A percentile compares a stretch with the other conserved stretches of the same genome.
phyloP scores from a whole-genome alignment of 2,113 vertebrate genomes.

The Cairina moschata region DNA sequence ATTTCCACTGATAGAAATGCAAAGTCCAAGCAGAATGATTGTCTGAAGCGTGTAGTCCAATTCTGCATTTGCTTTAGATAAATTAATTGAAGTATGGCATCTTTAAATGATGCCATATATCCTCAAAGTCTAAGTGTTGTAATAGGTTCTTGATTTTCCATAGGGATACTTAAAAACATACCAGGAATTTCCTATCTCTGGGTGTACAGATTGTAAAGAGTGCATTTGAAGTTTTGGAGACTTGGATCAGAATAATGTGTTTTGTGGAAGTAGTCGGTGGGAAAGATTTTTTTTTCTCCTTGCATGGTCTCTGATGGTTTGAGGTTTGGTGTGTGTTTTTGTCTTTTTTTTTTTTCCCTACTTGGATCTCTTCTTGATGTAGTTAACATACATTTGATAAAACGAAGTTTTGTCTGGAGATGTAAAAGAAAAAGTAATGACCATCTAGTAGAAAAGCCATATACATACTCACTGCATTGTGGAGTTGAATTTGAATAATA shows the following conservation, averaged over 20 bases:
- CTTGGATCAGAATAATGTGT: not conserved
- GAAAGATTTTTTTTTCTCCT: slow-evolving; percentile 18
- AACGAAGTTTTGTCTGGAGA: not conserved
- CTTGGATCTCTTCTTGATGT: not conserved
- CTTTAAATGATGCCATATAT: not conserved
- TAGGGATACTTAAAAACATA: not conserved
- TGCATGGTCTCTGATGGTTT: not conserved
- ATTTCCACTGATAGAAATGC: slow-evolving; percentile 34
- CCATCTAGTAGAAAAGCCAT: not conserved
- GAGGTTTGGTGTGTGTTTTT: not conserved
- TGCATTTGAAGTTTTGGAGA: slow-evolving; percentile 6
- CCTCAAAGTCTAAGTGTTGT: not conserved
- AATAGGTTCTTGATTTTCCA: not conserved
- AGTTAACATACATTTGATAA: not conserved
- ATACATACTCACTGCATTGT: not conserved
- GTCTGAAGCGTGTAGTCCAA: not conserved
- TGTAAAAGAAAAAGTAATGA: not conserved
- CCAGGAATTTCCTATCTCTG: not conserved
- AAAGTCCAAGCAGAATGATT: not conserved
- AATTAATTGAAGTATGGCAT: not conserved
- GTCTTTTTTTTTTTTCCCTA: not conserved
- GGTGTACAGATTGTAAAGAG: not conserved
- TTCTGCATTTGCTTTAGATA: not conserved
- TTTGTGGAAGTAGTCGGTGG: not conserved
- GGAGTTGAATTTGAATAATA: not conserved